A percentile compares a stretch with the other conserved stretches of the same genome.
Evolutionary conservation across 1,140 invertebrate genomes (phyloP).

Genomic region (Saxidomus purpurata): DNA sequence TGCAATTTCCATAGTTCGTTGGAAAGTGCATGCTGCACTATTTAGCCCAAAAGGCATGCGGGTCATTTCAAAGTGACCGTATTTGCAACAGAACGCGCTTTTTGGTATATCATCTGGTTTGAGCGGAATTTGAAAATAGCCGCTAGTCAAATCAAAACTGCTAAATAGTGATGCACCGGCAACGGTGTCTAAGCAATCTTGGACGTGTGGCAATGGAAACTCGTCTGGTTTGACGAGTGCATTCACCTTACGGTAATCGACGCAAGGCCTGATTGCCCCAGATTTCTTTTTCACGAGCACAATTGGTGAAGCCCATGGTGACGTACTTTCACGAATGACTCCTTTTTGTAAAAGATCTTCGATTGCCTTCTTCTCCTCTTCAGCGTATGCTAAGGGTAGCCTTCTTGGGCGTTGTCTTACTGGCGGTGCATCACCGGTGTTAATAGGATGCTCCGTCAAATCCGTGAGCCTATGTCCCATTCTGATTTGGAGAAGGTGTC

Average conservation of each 20-base stretch:
- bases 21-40: conserved; percentile 31
- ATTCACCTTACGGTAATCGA: conserved; percentile 43
- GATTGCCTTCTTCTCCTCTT: conserved; percentile 26
- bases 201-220: conserved; percentile 21
- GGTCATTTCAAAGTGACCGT: conserved; percentile 30
- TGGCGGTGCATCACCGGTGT: conserved; percentile 6
- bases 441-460: conserved; percentile 26
- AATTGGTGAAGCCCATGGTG: conserved; percentile 23
- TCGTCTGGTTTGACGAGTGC: conserved; percentile 21
- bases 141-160: conserved; percentile 55
- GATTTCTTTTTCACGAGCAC: conserved; percentile 45
- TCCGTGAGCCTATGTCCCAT: conserved; percentile 11
- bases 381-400: conserved; percentile 12
- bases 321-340: conserved; percentile 14
- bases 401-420: conserved; percentile 13
- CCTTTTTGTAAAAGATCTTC: conserved; percentile 43
- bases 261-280: conserved; percentile 26
- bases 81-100: conserved; percentile 74
- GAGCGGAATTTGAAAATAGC: conserved; percentile 84
- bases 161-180: conserved; percentile 13
- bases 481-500: conserved; percentile 18
- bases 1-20: conserved; percentile 51
- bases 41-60: conserved; percentile 6
- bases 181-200: conserved; percentile 47
- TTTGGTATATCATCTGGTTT: conserved; percentile 77